Base-by-base conservation (phyloP, 1,140 invertebrate genomes). In the Araneus ventricosus region DNA sequence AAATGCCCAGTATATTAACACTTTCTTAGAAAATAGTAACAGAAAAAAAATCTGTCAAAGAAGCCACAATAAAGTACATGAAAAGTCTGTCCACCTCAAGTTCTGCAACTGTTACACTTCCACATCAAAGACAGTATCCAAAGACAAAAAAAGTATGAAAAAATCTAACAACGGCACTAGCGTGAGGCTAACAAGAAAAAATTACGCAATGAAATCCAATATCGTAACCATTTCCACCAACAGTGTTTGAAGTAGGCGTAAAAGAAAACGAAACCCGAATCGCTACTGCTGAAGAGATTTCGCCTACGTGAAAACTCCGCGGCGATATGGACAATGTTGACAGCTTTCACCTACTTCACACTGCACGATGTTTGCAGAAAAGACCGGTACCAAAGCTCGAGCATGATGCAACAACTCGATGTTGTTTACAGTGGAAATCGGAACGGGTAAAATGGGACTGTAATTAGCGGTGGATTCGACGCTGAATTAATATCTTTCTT, bases 141-240 rank as follows among this genome's bases (percentile, higher is more conserved):
- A 6, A 20, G 59, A 63, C 5, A 63, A 61, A 61, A 61, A 61
- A n/a, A n/a, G 8, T 0, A 75, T 2, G 20, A 7, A 75, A 75
- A 75, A 70, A 8, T 8, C n/a, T 0, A 24, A 63, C 67, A n/a
- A n/a, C 14, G 6, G 14, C 20, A 20, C 70, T 20, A 67, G 70
- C 10, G 17, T 52, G 45, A 52, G 45, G 45, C 14, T 52, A 34
- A 20, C 27, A 75, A 37, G 30, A 75, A 34, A 70, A 75, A 75
- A 75, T 75, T 75, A 75, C 30, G 70, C 70, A 75, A 75, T 75
- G 70, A 34, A 75, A 75, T 27, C 70, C 70, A 75, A 75, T 75
- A 75, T 75, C 70, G 70, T 37, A 75, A 75, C 70, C 70, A 75
- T 75, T 37, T 37, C 70, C 27, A 34, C 17, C 45, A n/a, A 63